Conservation (phyloP, 2,113 vertebrate species). For the Caracal caracal region DNA sequence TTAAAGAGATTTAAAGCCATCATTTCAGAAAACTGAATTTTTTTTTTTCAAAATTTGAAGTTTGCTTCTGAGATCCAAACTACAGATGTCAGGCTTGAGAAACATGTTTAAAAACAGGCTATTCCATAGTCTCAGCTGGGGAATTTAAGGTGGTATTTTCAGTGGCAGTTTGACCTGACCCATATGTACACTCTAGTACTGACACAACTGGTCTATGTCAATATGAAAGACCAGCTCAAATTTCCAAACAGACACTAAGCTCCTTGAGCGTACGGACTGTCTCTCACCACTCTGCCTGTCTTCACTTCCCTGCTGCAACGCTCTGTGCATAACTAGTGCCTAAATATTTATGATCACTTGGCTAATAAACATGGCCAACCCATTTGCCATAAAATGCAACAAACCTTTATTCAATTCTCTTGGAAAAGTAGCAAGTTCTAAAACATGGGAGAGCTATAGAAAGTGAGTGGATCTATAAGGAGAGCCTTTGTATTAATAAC, state of each 20-base stretch:
- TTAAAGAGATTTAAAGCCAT: constrained; percentile 17
- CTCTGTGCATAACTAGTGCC: too few species aligned
- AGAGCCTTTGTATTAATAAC: not conserved
- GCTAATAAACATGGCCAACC: not conserved
- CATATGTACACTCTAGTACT: fast-evolving
- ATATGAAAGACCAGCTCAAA: not conserved
- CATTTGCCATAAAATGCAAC: not conserved
- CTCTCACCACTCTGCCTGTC: not conserved
- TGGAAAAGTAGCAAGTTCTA: not conserved
- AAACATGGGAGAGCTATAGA: not conserved
- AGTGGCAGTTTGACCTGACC: not conserved
- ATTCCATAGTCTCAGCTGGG: not conserved
- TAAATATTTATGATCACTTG: not conserved
- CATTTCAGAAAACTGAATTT: constrained; percentile 41
- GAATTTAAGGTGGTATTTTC: constrained; percentile 16
- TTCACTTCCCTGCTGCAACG: not conserved
- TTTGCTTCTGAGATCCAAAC: constrained; percentile 39
- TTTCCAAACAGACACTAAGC: not conserved
- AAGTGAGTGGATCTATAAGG: not conserved
- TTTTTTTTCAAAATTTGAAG: constrained; percentile 14
- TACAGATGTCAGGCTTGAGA: constrained; percentile 63
- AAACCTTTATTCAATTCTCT: not conserved
- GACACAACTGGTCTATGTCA: not conserved
- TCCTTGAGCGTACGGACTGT: not conserved
- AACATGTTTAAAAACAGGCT: not conserved